phyloP scores from a whole-genome alignment of 2,888 invertebrate species.

The Parnassius smintheus region DNA sequence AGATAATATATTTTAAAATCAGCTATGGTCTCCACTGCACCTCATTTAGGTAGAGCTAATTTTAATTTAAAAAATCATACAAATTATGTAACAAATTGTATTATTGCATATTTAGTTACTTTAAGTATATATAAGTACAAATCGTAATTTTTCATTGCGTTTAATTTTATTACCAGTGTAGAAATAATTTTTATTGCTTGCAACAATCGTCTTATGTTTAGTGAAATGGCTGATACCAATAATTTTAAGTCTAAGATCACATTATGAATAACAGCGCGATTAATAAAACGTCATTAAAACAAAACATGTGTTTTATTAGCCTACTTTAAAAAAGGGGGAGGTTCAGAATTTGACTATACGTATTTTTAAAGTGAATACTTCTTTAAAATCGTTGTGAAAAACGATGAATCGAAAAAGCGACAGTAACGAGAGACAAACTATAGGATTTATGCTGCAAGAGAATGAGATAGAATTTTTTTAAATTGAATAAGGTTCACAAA shows the following conservation, averaged over 20 bases:
- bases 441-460: no score
- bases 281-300: slow-evolving; percentile 41
- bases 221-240: slow-evolving; percentile 72
- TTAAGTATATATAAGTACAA: slow-evolving; percentile 56
- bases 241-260: slow-evolving; percentile 64
- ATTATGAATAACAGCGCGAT: slow-evolving; percentile 52
- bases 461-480: no score
- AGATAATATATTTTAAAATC: slow-evolving; percentile 8
- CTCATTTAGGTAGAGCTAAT: slow-evolving; percentile 14
- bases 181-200: slow-evolving; percentile 47
- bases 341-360: no score
- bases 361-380: no score
- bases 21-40: slow-evolving; percentile 12
- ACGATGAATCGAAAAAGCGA: no score
- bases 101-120: slow-evolving; percentile 33
- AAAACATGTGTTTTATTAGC: slow-evolving; percentile 2
- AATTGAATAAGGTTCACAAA: no score
- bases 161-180: slow-evolving; percentile 58
- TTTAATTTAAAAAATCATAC: slow-evolving; percentile 12
- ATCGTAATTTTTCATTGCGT: slow-evolving; percentile 46
- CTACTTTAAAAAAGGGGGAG: not conserved
- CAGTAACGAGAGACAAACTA: no score
- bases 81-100: slow-evolving; percentile 27
- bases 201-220: slow-evolving; percentile 42
- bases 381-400: no score